Percentiles rank a stretch among this genome's conserved stretches.
These are phyloP conservation scores for Pachymerium ferrugineum DNA, from an alignment of 2,888 invertebrate species.

Conservation along the genomic window DNA sequence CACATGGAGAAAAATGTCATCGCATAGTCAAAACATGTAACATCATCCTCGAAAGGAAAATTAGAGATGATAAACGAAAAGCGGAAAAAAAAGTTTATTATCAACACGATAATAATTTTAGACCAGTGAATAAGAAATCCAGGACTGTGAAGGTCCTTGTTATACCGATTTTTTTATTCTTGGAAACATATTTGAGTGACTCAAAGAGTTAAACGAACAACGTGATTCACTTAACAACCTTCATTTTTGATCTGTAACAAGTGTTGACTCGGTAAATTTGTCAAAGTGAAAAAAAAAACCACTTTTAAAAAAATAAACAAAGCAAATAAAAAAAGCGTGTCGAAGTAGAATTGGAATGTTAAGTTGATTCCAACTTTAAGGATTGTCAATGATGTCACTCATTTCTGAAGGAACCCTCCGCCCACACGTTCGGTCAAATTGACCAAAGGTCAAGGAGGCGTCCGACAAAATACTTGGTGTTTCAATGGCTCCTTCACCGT, in stretches of 20 bases:
- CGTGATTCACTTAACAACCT: not conserved
- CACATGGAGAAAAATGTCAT: not conserved
- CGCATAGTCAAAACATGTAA: too few species aligned
- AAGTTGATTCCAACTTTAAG: not conserved
- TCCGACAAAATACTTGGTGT: not conserved
- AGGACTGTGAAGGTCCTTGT: too few species aligned
- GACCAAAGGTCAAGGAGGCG: not conserved
- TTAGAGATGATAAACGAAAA: too few species aligned
- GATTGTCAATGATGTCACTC: constrained; percentile 12
- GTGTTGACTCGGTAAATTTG: not conserved
- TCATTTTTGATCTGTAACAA: not conserved
- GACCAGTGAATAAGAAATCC: too few species aligned
- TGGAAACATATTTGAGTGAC: not conserved
- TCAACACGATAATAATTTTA: too few species aligned
- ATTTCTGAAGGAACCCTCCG: not conserved
- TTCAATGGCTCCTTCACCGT: not conserved
- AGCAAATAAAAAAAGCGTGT: not conserved
- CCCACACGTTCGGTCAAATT: not conserved
- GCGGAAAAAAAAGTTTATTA: too few species aligned
- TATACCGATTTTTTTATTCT: not conserved
- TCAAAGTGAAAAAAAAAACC: too few species aligned
- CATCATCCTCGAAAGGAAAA: too few species aligned
- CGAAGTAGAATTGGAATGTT: too few species aligned
- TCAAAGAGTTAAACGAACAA: constrained; percentile 9
- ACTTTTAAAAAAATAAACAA: not conserved